These are phyloP conservation scores for Tapirus terrestris DNA, from an alignment of 2,113 vertebrate species.

Conservation along the genomic window DNA sequence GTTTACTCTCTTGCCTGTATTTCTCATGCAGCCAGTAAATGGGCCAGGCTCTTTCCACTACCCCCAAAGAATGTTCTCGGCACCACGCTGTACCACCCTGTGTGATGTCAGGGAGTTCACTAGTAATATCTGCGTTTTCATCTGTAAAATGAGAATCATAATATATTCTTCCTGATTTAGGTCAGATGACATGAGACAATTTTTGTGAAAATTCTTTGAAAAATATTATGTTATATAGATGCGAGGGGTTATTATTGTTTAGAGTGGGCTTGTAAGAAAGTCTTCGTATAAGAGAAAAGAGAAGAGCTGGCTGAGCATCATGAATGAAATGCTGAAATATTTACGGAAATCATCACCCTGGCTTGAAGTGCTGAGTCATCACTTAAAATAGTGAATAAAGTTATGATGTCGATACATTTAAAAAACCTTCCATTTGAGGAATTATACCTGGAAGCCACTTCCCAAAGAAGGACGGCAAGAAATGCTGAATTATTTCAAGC, in stretches of 20 bases:
- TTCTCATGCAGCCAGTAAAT: not conserved
- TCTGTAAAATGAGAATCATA: not conserved
- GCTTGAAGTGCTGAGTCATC: not conserved
- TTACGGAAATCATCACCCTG: not conserved
- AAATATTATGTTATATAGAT: not conserved
- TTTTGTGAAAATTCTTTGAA: not conserved
- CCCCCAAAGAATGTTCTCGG: not conserved
- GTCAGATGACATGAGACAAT: not conserved
- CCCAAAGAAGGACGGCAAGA: not conserved
- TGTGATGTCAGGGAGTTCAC: not conserved
- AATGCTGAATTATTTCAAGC: not conserved
- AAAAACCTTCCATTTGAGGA: not conserved
- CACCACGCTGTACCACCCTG: fast-evolving
- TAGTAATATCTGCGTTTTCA: not conserved
- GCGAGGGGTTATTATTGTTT: not conserved
- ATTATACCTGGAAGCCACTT: not conserved
- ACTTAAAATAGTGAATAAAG: not conserved
- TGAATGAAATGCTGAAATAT: not conserved
- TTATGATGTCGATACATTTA: not conserved
- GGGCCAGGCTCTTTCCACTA: not conserved
- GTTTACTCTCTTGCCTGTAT: not conserved
- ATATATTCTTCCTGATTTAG: not conserved
- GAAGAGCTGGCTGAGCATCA: not conserved
- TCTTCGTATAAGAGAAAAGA: not conserved
- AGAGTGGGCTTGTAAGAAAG: not conserved